Evolutionary conservation across 2,888 invertebrate genomes (phyloP).

Genomic region (Troides helena): DNA sequence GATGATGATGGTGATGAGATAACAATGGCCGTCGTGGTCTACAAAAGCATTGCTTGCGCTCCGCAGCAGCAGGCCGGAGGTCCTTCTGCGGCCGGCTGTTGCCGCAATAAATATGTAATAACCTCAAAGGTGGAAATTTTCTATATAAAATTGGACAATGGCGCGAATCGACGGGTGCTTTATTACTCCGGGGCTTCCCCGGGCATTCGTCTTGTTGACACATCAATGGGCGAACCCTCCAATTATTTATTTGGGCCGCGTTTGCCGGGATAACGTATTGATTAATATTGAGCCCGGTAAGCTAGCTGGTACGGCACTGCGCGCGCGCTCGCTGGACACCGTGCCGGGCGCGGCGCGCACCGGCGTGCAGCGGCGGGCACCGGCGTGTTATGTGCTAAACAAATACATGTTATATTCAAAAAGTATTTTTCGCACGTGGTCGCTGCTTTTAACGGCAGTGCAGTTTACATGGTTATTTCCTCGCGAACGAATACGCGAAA

Average conservation of each 20-base stretch:
- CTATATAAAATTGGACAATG: conserved; percentile 23
- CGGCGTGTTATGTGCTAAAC: no score
- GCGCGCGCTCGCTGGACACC: no score
- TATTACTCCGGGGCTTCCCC: conserved; percentile 26
- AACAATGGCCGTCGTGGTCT: background rate
- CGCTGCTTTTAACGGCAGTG: no score
- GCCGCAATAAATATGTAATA: conserved; percentile 1
- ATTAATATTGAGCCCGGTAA: conserved; percentile 20
- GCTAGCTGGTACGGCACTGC: no score
- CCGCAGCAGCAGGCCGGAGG: background rate
- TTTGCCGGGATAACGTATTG: background rate
- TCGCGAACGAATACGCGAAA: no score
- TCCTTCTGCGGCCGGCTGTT: no score
- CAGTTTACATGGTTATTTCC: no score
- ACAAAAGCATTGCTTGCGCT: background rate
- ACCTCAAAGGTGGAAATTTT: conserved; percentile 26
- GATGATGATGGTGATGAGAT: background rate
- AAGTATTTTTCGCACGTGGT: no score
- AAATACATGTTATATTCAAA: no score
- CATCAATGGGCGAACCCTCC: conserved; percentile 46
- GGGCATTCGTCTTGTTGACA: conserved; percentile 58
- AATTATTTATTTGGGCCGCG: conserved; percentile 50
- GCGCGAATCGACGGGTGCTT: conserved; percentile 21
- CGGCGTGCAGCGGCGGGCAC: no score
- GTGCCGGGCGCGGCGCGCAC: no score